Base-by-base conservation (phyloP, 2,888 invertebrate species). In the Altica lythri region DNA sequence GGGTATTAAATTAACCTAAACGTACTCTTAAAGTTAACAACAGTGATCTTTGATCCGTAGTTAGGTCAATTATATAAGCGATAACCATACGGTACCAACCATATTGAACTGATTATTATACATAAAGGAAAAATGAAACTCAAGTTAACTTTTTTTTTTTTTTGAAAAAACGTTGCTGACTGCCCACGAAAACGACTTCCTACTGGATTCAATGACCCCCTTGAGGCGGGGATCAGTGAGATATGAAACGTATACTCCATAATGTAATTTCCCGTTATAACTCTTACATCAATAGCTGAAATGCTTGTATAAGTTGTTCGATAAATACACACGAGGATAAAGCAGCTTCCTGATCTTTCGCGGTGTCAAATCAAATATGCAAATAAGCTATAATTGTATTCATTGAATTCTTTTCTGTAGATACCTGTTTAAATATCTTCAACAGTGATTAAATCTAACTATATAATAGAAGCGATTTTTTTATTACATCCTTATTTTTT, bases 161-260 rank as follows among this genome's bases (percentile, higher is more conserved):
- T 55, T 56, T 34, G 2, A 45, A 40, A 55, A 61, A 61, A 56
- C 60, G 50, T 59, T 60, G 51, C 53, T 49, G 52, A 38, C 61
- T 63, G 64, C 65, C 64, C 58, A 66, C 64, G 56, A 61, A n/a
- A 53, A 55, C 59, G 60, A 64, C 67, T 66, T 69, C 70, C 69
- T 67, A 68, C 69, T 68, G 66, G 64, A 62, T 67, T 65, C 70
- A 68, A 68, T 68, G 70, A 70, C 70, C 70, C 64, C 62, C 65
- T 49, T 55, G 64, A 66, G 68, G 65, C 63, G 54, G n/a, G n/a
- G 51, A 53, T 61, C 43, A 53, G 59, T 61, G 66, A 64, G 61
- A 64, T 64, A 62, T 63, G 65, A 62, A 59, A 57, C 57, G 52
- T 55, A 59, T 59, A 60, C 60, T 50, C 59, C 56, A 57, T 61